A percentile compares a stretch with the other conserved stretches of the same genome.
These are phyloP conservation scores for Drepanosiphum platanoidis DNA, from an alignment of 2,888 invertebrate genomes.

Conservation along the genomic window DNA sequence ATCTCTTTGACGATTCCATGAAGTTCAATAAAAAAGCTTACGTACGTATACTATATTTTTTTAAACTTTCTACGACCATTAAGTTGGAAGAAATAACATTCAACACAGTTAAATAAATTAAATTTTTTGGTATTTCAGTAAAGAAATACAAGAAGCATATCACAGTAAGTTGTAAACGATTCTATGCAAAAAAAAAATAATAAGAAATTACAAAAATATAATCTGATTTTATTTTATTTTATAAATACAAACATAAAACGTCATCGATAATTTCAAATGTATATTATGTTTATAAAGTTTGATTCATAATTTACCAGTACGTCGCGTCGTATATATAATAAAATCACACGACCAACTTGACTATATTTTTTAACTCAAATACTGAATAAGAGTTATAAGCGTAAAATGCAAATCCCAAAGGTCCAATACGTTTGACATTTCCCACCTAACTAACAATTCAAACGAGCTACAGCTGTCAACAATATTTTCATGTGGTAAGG, in stretches of 20 bases:
- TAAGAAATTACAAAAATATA: neutral
- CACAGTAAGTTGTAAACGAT: neutral
- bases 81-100: neutral
- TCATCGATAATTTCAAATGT: neutral
- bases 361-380: neutral
- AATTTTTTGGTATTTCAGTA: neutral
- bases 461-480: slow-evolving; percentile 14
- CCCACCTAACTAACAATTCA: slow-evolving; percentile 1
- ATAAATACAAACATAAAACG: too few species aligned
- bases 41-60: neutral
- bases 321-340: neutral
- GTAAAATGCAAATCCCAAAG: slow-evolving; percentile 24
- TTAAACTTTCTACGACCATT: neutral
- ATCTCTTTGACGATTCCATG: neutral
- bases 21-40: neutral
- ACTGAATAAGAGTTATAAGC: neutral
- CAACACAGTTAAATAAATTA: neutral
- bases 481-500: neutral
- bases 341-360: neutral
- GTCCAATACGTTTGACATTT: slow-evolving; percentile 13
- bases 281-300: neutral
- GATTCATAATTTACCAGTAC: neutral
- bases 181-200: too few species aligned
- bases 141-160: neutral
- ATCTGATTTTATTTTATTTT: too few species aligned